Evolutionary conservation across 2,888 invertebrate genomes (phyloP).

Genomic region (Cerastis rubricosa): DNA sequence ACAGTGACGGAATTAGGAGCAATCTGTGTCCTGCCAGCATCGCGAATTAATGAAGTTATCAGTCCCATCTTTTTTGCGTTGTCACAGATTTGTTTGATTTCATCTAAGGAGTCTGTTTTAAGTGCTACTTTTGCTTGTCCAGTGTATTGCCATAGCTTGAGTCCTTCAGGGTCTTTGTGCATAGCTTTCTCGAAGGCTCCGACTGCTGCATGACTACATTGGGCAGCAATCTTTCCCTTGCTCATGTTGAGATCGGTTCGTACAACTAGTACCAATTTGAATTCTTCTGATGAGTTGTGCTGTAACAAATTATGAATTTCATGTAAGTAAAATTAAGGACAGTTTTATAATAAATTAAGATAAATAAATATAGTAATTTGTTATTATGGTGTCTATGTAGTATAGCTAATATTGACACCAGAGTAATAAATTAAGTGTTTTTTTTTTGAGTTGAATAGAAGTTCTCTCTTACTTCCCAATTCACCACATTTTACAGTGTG

Average conservation of each 20-base stretch:
- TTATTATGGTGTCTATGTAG: too few relatives aligned
- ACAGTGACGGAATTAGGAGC: constrained; percentile 97
- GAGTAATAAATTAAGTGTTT: neutral
- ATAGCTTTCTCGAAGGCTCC: constrained; percentile 94
- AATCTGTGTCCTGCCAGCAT: constrained; percentile 98
- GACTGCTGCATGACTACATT: constrained; percentile 98
- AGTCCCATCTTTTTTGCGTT: constrained; percentile 93
- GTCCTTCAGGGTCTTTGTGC: constrained; percentile 91
- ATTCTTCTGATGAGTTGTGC: constrained; percentile 89
- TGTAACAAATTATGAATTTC: constrained; percentile 72
- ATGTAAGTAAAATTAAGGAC: neutral
- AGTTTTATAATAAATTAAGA: neutral
- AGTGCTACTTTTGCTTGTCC: constrained; percentile 97
- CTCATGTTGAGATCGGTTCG: constrained; percentile 98
- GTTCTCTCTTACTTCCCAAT: neutral
- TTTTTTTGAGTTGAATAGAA: neutral
- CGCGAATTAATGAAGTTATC: constrained; percentile 94
- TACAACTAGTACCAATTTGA: constrained; percentile 96
- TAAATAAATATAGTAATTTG: too few relatives aligned
- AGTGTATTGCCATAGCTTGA: constrained; percentile 90
- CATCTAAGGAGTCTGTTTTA: constrained; percentile 94
- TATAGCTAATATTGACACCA: neutral
- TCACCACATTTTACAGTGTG: neutral
- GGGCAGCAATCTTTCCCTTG: constrained; percentile 98
- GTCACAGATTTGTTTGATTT: constrained; percentile 92